Evolutionary conservation across 1,140 invertebrate genomes (phyloP), one percentile per base, ranked within the genome.

Genomic region (Druon quercuslanigerum): DNA sequence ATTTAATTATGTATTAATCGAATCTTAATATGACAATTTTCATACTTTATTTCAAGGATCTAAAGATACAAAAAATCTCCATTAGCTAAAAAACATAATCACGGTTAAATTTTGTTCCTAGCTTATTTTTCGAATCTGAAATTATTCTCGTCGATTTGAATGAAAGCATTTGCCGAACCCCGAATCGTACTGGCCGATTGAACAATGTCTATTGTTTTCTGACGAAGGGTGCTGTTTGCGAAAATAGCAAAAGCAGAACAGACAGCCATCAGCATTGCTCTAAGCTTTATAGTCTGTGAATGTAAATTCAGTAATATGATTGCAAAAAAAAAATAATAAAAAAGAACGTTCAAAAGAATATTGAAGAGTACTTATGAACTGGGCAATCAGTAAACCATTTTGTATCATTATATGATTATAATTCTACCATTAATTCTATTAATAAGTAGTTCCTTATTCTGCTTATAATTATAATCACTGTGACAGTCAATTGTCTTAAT

Each of bases 121-220:
- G 17, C 17, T 17, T 54, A 17, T 54, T 17, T n/a, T 17, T n/a
- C 1, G 14, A 54, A 7, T 54, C 51, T 14, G 51, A 54, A 54
- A 17, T 54, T 16, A 54, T 54, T 54, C 6, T n/a, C 16, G 8
- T 2, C 0, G 6, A 52, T 52, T 52, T 17, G 51, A 54, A 54
- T 54, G 16, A 54, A 54, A 17, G 17, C 7, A 54, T 33, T 33
- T 33, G 25, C 25, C 2, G 17, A 54, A 54, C 16, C 17, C 6
- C 51, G 2, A 54, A n/a, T 54, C 17, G 51, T 54, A 13, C 17
- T 16, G 14, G 14, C 17, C 51, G 51, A 54, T 54, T 17, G 17
- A 54, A 14, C 51, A 51, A 51, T 54, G 51, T 54, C 51, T 54
- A 54, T 54, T 54, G 51, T 54, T 54, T 54, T 54, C 51, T 17